These are phyloP conservation scores for Stegodyphus mimosarum DNA, from an alignment of 1,140 invertebrate genomes.

Conservation along the genomic window DNA sequence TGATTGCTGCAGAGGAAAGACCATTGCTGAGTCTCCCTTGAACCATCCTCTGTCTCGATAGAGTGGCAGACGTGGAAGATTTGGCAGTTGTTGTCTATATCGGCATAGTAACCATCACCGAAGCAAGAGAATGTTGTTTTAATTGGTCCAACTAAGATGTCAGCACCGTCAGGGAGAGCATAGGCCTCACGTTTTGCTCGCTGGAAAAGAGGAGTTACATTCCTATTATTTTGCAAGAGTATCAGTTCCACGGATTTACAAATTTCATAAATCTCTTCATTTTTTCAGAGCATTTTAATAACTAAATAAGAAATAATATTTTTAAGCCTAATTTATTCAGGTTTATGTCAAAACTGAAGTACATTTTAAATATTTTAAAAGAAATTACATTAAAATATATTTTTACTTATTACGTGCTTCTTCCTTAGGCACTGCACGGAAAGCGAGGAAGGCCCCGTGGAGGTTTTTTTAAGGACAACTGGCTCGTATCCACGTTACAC, in stretches of 20 bases:
- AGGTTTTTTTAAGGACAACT: too few species aligned
- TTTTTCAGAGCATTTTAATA: not conserved
- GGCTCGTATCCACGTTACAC: too few species aligned
- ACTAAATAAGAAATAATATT: not conserved
- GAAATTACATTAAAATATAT: too few species aligned
- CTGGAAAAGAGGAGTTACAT: constrained; percentile 5
- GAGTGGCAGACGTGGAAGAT: constrained; percentile 71
- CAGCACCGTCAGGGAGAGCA: constrained; percentile 63
- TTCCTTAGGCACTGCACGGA: too few species aligned
- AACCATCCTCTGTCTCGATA: constrained; percentile 74
- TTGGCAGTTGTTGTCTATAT: constrained; percentile 67
- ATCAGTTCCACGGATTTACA: not conserved
- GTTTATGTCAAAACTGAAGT: not conserved
- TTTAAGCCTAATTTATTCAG: too few species aligned
- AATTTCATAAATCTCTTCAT: not conserved
- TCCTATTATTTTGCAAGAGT: not conserved
- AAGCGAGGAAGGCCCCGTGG: too few species aligned
- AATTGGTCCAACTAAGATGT: constrained; percentile 63
- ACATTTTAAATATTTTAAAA: too few species aligned
- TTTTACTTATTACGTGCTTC: too few species aligned
- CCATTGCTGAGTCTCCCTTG: constrained; percentile 70
- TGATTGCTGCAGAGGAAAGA: constrained; percentile 88
- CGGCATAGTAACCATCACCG: constrained; percentile 68
- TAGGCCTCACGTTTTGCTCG: constrained; percentile 58
- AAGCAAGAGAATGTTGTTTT: constrained; percentile 65